These are phyloP conservation scores for Athene noctua DNA, from an alignment of 2,113 vertebrate genomes.

Conservation along the genomic window DNA sequence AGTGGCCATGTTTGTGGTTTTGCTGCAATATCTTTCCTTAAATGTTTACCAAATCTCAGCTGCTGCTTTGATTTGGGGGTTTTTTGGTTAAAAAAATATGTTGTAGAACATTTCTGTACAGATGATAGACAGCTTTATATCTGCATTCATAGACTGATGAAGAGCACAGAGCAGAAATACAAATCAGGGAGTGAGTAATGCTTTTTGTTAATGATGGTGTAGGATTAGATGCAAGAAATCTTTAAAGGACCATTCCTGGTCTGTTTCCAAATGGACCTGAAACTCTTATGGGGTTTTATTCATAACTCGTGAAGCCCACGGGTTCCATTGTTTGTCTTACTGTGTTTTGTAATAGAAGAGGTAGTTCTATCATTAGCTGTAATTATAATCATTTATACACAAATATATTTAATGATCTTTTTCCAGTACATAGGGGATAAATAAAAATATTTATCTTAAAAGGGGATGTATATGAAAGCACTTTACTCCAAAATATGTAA, in stretches of 20 bases:
- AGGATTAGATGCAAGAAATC: not conserved
- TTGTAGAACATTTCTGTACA: not conserved
- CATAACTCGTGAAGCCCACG: not conserved
- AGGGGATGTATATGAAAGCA: not conserved
- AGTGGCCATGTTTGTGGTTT: not conserved
- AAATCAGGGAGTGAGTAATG: not conserved
- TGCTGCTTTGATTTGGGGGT: not conserved
- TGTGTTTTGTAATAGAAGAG: not conserved
- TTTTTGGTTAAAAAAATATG: not conserved
- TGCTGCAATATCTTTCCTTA: not conserved
- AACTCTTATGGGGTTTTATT: not conserved
- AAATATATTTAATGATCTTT: not conserved
- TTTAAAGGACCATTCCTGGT: not conserved
- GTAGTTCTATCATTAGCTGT: not conserved
- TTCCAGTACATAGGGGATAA: not conserved
- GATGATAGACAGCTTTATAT: not conserved
- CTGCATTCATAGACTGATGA: not conserved
- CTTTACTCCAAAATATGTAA: not conserved
- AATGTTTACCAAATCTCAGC: not conserved
- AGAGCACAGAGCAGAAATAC: not conserved
- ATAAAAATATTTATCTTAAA: not conserved
- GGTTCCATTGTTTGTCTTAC: not conserved
- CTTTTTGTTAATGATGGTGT: not conserved
- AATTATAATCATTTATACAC: not conserved
- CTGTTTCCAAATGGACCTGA: not conserved